A percentile compares a stretch with the other conserved stretches of the same genome.
Conservation (phyloP, 2,888 invertebrate species). For the Erebia aethiops region DNA sequence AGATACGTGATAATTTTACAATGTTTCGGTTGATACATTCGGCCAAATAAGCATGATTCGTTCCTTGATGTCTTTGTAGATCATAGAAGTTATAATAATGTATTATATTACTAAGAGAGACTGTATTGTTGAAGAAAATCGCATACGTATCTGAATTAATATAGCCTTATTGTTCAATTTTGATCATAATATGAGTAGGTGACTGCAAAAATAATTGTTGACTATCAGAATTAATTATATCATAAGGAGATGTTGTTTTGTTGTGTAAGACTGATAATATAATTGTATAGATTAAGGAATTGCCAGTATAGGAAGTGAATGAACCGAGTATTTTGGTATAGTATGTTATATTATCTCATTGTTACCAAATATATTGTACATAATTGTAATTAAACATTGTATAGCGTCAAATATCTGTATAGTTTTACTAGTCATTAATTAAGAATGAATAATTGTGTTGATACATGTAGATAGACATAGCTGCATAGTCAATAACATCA, state of each 20-base stretch:
- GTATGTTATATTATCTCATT: conserved; percentile 74
- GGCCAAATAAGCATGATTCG: conserved; percentile 61
- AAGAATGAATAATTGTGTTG: conserved; percentile 62
- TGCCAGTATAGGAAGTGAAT: conserved; percentile 72
- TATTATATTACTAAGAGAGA: conserved; percentile 52
- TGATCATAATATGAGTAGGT: conserved; percentile 19
- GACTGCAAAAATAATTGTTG: conserved; percentile 27
- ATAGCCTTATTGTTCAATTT: conserved; percentile 56
- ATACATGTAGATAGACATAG: conserved; percentile 53
- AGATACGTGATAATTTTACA: conserved; percentile 65
- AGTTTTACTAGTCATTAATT: conserved; percentile 80
- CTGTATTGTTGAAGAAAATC: conserved; percentile 63
- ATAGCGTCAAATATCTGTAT: conserved; percentile 63
- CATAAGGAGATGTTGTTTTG: conserved; percentile 42
- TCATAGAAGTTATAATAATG: conserved; percentile 48
- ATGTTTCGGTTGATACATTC: conserved; percentile 58
- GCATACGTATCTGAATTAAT: conserved; percentile 58
- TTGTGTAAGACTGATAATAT: conserved; percentile 76
- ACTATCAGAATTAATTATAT: conserved; percentile 27
- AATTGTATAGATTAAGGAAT: conserved; percentile 59
- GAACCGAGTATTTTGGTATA: conserved; percentile 75
- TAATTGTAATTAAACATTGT: conserved; percentile 61
- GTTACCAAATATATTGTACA: conserved; percentile 82
- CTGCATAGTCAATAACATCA: conserved; percentile 40
- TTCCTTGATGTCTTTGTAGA: conserved; percentile 61